These are phyloP conservation scores for Nomada ruficornis DNA, from an alignment of 2,888 invertebrate genomes.

Conservation along the genomic window DNA sequence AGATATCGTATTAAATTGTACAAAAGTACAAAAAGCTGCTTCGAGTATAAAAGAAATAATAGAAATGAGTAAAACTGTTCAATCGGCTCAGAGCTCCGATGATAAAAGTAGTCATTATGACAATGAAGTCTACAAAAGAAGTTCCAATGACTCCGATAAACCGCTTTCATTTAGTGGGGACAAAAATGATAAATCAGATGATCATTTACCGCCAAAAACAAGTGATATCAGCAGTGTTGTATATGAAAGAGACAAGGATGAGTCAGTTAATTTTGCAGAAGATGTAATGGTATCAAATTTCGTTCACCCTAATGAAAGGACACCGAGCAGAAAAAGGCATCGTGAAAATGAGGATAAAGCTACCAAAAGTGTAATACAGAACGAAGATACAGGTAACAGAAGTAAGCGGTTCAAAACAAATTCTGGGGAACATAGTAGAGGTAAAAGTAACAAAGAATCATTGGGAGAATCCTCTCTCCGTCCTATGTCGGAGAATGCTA, in stretches of 20 bases:
- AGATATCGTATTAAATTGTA: slow-evolving; percentile 75
- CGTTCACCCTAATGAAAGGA: not conserved
- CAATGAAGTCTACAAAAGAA: not conserved
- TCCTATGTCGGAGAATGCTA: slow-evolving; percentile 85
- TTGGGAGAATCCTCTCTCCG: slow-evolving; percentile 72
- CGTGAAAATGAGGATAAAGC: slow-evolving; percentile 24
- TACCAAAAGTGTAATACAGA: slow-evolving; percentile 8
- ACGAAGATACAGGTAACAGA: not conserved
- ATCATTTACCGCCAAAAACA: not conserved
- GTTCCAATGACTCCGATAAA: not conserved
- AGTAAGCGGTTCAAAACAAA: not conserved
- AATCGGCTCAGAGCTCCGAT: not conserved
- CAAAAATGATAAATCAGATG: not conserved
- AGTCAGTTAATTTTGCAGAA: slow-evolving; percentile 12
- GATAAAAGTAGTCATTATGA: not conserved
- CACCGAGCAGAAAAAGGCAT: slow-evolving; percentile 33
- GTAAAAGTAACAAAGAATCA: slow-evolving; percentile 25
- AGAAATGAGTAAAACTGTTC: slow-evolving; percentile 53
- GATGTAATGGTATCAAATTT: slow-evolving; percentile 16
- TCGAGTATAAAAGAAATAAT: slow-evolving; percentile 72
- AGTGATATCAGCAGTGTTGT: not conserved
- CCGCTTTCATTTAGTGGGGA: not conserved
- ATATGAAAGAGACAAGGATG: slow-evolving; percentile 34
- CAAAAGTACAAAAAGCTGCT: slow-evolving; percentile 67
- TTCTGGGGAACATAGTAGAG: not conserved